Evolutionary conservation across 2,797 vertebrate species (phyloP), one percentile per base, ranked within the genome.

Genomic region (Clarias laeviceps): DNA sequence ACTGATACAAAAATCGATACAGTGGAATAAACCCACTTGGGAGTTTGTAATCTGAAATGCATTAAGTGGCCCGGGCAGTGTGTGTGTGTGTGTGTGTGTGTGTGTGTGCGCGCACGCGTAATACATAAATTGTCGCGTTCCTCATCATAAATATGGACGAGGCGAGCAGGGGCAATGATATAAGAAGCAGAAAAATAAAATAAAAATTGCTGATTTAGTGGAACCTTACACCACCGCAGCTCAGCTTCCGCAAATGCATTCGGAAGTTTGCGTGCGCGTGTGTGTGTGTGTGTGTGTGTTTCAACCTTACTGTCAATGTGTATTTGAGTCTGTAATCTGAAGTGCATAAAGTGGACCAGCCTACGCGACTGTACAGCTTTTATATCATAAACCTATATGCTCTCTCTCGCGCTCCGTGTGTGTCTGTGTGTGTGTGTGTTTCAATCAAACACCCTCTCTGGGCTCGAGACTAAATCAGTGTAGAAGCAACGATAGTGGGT

Each of bases 201-300:
- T 84, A 79, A 62, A 40, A 79, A 80, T 65, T 76, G 89, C 88
- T 90, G 90, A 91, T 90, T 91, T 91, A 91, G 91, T 90, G 90
- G 84, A 86, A 90, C 66, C 85, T 84, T 85, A 69, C 59, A 88
- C 87, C 85, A 86, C 81, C 87, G 88, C 88, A 82, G 85, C 40
- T 65, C 45, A 74, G 27, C 50, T 84, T 84, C 83, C 64, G 80
- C 40, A 70, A 72, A 87, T 65, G 76, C 74, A 65, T 64, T 59
- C 37, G 12, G 32, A 66, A 40, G 32, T 66, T 5, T 62, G 65
- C 50, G 27, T 85, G 87, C 87, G 80, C 74, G 54, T 86, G 73
- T 68, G 82, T 66, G 78, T 56, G 84, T 82, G 73, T 87, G 73
- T 83, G 70, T 72, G 82, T 82, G 34, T 68, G 29, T 80, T 61